Conservation (phyloP, 2,797 vertebrate genomes). For the Echeneis naucrates region DNA sequence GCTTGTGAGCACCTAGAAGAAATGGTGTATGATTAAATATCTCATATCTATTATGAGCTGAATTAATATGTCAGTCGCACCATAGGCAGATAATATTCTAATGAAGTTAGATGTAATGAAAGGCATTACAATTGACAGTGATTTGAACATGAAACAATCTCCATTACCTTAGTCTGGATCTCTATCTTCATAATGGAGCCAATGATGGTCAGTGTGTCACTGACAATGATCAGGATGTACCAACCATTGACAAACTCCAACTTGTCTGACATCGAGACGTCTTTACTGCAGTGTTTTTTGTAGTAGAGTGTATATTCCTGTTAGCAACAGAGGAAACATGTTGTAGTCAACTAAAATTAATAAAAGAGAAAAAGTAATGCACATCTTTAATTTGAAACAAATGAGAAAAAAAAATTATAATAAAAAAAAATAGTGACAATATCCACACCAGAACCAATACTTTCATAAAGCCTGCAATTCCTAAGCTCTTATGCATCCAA, state of each 20-base stretch:
- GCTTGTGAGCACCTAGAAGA: constrained; percentile 87
- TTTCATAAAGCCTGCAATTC: neutral
- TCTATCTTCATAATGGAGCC: constrained; percentile 95
- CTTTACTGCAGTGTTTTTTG: constrained; percentile 78
- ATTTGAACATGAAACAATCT: too few relatives aligned
- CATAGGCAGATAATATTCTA: neutral
- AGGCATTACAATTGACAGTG: neutral
- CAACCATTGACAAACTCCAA: constrained; percentile 94
- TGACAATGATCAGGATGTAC: constrained; percentile 94
- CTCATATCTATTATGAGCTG: neutral
- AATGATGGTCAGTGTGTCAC: constrained; percentile 88
- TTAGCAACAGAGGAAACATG: neutral
- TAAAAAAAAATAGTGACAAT: neutral
- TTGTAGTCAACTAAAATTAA: too few relatives aligned
- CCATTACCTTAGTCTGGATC: constrained; percentile 91
- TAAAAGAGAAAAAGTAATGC: too few relatives aligned
- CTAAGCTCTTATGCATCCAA: constrained; percentile 4
- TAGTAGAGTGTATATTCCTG: constrained; percentile 91
- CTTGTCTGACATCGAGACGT: constrained; percentile 87
- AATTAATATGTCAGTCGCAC: rapidly evolving
- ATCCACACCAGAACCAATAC: neutral
- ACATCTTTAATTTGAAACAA: too few relatives aligned
- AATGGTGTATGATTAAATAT: neutral
- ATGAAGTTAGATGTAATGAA: neutral
- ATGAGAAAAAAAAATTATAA: too few relatives aligned